Base-by-base conservation (phyloP, 2,797 vertebrate species). In the Phylloscopus collybita region DNA sequence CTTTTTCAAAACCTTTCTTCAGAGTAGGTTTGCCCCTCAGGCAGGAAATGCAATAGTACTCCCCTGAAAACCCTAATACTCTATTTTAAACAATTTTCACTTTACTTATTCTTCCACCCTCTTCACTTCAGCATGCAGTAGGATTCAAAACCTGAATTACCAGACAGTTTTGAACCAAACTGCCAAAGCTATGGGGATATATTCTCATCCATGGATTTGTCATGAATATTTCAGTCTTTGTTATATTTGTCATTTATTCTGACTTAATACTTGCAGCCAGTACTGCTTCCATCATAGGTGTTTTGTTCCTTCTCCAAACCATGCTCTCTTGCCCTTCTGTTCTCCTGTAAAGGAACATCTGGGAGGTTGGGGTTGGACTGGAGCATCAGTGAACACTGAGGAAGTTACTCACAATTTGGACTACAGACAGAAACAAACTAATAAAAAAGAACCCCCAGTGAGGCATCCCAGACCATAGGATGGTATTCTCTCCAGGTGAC, bases 1-100 rank as follows among this genome's bases (percentile, higher is more conserved):
- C 50, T 92, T 91, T 93, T 94, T 94, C 59, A 91, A 87, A 95
- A 86, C 40, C 57, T 80, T 40, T 96, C 80, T 96, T 95, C 92
- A 88, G 70, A 94, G 66, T 66, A 75, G 92, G 71, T 86, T 95
- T 89, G 59, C 92, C 87, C 95, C 82, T 96, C 73, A 78, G 74
- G 71, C 96, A 83, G 88, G 61, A 86, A 84, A 91, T 74, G 61
- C 86, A 86, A 36, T 69, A 16, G 30, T 54, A 53, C 32, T 86
- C 49, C 80, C 91, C 36, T 53, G 61, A 79, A 83, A 79, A 54
- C 26, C 50, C 9, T 79, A 87, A 45, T 76, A 64, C 7, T 50
- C 67, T 60, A 57, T 59, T 92, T 70, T 73, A 86, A 88, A 49
- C 36, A 54, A 36, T 88, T 87, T 86, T 89, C 67, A 34, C 2